Base-by-base conservation (phyloP, 2,113 vertebrate genomes). In the Grammatotria lemairii region DNA sequence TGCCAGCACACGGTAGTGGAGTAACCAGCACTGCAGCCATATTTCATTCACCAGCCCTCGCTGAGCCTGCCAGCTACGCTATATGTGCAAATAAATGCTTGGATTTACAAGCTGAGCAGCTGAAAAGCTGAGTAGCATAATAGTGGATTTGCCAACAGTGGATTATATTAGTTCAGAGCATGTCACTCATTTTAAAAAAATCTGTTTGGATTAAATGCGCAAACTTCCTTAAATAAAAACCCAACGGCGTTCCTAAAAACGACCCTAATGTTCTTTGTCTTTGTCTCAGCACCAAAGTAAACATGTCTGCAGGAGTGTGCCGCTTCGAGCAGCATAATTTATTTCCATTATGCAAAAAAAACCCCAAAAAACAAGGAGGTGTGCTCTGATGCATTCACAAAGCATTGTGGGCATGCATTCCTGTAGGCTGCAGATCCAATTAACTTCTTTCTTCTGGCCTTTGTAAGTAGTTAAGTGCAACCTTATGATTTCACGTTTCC, bases 71-170 rank as follows among this genome's bases (percentile, higher is more conserved):
- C 63, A 47, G 79, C 88, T 83, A 51, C 26, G 60, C 83, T 90
- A 89, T 86, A 87, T 83, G 87, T 81, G 80, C 93, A 91, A 91
- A 94, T 90, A 93, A 95, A 94, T 83, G 65, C 81, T 89, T 35
- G 21, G 85, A 93, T 95, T 95, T 91, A 92, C 49, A 91, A 86
- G 63, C 54, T 21, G 70, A 86, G 89, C 80, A 82, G 65, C 53
- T 88, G 83, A 89, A 92, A 92, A 85, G 88, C 73, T 68, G 70
- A 89, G 70, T 73, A 89, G 84, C 45, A 85, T 38, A 78, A 83
- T 58, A 57, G 84, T 31, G 60, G 84, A 84, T 87, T 87, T 91
- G 85, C 84, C 86, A 93, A 63, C 82, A 21, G 16, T 80, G 83
- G 90, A 91, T 93, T 90, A 88, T 55, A 60, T 82, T 87, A 86